Percentiles rank a stretch among this genome's conserved stretches.
Conservation (phyloP, 2,888 invertebrate species). For the Melanophora roralis region DNA sequence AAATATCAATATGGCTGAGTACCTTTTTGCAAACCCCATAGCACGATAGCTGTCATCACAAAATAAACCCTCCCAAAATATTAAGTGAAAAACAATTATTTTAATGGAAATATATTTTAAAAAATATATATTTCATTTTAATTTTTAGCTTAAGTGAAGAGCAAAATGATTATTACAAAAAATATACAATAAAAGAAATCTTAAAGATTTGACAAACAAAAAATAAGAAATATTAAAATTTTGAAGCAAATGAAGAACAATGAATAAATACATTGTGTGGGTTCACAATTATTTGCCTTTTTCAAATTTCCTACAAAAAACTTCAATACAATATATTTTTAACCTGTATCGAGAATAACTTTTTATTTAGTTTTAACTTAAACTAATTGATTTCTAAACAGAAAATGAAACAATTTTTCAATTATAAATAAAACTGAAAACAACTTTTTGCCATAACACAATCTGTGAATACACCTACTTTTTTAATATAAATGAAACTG, state of each 20-base stretch:
- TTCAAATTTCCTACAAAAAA: too few relatives aligned
- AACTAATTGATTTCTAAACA: too few relatives aligned
- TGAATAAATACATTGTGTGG: neutral
- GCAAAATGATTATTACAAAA: neutral
- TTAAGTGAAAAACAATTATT: slow-evolving; percentile 41
- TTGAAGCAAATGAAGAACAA: neutral
- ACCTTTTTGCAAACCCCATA: slow-evolving; percentile 64
- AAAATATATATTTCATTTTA: neutral
- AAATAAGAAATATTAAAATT: slow-evolving; percentile 12
- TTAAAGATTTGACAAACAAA: slow-evolving; percentile 28
- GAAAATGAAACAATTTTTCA: too few relatives aligned
- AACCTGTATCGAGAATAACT: too few relatives aligned
- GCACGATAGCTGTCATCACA: neutral
- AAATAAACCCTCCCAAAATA: neutral
- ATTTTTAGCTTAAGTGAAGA: neutral
- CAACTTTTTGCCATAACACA: neutral
- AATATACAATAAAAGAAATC: slow-evolving; percentile 37
- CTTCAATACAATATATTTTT: too few relatives aligned
- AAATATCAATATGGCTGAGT: slow-evolving; percentile 67
- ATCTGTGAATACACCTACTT: neutral
- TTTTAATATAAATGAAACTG: too few relatives aligned
- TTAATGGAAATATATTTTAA: slow-evolving; percentile 43
- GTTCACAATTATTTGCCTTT: too few relatives aligned
- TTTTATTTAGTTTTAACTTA: too few relatives aligned
- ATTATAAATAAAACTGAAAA: too few relatives aligned